Evolutionary conservation across 2,113 vertebrate genomes (phyloP), one percentile per base, ranked within the genome.

Genomic region (Dipodomys spectabilis): DNA sequence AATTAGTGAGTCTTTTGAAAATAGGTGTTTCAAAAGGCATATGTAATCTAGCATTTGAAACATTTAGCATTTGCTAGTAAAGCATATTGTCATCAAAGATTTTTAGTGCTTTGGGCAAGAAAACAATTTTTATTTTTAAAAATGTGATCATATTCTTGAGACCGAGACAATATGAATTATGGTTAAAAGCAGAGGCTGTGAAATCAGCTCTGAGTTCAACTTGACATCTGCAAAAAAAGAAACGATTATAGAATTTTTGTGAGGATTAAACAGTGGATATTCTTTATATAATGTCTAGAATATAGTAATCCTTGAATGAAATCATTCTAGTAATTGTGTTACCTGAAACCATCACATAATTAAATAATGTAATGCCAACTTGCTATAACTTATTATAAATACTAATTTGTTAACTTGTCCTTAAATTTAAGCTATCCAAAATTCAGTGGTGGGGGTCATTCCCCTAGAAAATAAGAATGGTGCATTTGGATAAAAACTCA

Each of bases 161-260:
- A 49, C 16, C 28, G 8, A 78, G 18, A 12, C 32, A 82, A 32
- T 62, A 71, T 78, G 20, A 94, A 45, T 44, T 93, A 60, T 69
- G 49, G 12, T 60, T 78, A 82, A 94, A 44, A 91, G 35, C 3
- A 93, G 39, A 84, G 30, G 9, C 13, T 90, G 85, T 92, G 68
- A 77, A 92, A 25, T 72, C 71, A 93, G 67, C 39, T 81, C 1
- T 80, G 77, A 60, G 20, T 94, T 96, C 25, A 93, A 81, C 28
- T 3, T 74, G 23, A 84, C 62, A 79, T 30, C 16, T 30, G 1
- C 44, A 62, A 57, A 83, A 39, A 86, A 83, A 35, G 7, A 84
- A 91, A 89, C 80, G 68, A 84, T 68, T 32, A 71, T 32, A 81
- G 16, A 10, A 1, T 87, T 84, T 1, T 86, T 92, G 45, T 64